These are phyloP conservation scores for Daubentonia madagascariensis DNA, from an alignment of 2,113 vertebrate species.

Conservation along the genomic window DNA sequence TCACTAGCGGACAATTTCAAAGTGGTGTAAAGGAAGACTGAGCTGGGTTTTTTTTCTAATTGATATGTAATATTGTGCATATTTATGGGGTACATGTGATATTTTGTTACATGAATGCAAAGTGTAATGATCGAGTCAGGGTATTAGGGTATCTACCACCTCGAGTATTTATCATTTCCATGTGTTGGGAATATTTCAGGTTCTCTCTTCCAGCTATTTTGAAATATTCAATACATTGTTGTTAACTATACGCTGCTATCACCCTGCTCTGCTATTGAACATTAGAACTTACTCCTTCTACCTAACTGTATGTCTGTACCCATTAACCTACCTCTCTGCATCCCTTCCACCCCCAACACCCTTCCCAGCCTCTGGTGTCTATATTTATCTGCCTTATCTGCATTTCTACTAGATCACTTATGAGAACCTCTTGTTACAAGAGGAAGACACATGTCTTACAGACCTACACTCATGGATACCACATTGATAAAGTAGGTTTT, in stretches of 20 bases:
- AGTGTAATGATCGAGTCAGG: not conserved
- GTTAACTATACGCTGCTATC: not conserved
- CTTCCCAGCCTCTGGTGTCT: not conserved
- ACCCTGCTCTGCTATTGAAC: not conserved
- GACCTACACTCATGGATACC: accelerated
- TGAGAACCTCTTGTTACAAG: not conserved
- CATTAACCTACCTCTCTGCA: not conserved
- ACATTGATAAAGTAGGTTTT: accelerated
- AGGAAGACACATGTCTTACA: accelerated
- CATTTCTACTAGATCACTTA: not conserved
- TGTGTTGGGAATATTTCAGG: not conserved
- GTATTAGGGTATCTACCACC: not conserved
- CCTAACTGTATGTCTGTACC: not conserved
- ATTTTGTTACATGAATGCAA: not conserved
- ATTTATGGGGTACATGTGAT: not conserved
- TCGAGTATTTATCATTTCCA: not conserved
- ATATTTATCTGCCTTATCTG: not conserved
- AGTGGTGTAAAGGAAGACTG: not conserved
- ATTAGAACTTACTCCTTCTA: not conserved
- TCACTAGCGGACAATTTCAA: conserved; percentile 29
- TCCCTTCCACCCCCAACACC: not conserved
- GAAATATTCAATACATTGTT: not conserved
- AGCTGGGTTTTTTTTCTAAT: not conserved
- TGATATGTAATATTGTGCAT: not conserved
- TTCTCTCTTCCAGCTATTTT: not conserved